Evolutionary conservation across 2,113 vertebrate species (phyloP).

Genomic region (Apodemus sylvaticus): DNA sequence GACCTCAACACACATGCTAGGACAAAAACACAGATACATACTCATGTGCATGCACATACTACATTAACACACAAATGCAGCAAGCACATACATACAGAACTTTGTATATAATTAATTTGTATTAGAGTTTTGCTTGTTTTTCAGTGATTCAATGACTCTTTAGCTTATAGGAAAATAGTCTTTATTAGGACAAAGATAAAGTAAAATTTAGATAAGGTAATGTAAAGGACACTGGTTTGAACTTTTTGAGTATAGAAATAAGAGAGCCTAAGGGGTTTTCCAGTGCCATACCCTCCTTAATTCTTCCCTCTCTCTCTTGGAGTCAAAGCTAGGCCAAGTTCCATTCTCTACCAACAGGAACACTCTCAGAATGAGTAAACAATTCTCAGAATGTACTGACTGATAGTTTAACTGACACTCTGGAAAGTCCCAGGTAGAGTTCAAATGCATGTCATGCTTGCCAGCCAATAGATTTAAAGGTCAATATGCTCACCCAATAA

Average conservation of each 20-base stretch:
- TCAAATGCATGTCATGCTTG: too few species aligned
- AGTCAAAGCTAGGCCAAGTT: too few species aligned
- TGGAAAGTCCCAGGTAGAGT: too few species aligned
- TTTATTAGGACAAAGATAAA: conserved; percentile 6
- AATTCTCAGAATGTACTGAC: too few species aligned
- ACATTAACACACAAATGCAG: neutral
- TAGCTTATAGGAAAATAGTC: neutral
- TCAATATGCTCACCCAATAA: too few species aligned
- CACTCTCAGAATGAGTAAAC: too few species aligned
- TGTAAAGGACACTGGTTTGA: neutral
- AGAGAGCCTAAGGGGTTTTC: too few species aligned
- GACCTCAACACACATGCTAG: neutral
- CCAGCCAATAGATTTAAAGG: too few species aligned
- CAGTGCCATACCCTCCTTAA: too few species aligned
- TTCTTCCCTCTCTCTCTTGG: too few species aligned
- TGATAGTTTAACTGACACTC: too few species aligned
- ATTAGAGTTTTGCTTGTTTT: neutral
- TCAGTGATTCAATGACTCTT: neutral
- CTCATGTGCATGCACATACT: neutral
- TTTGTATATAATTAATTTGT: neutral
- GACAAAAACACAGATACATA: neutral
- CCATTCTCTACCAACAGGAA: too few species aligned
- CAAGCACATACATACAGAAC: neutral
- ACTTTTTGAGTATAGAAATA: neutral
- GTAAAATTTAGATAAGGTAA: neutral